A percentile compares a stretch with the other conserved stretches of the same genome.
Conservation (phyloP, 2,888 invertebrate genomes). For the Ectemnius continuus region DNA sequence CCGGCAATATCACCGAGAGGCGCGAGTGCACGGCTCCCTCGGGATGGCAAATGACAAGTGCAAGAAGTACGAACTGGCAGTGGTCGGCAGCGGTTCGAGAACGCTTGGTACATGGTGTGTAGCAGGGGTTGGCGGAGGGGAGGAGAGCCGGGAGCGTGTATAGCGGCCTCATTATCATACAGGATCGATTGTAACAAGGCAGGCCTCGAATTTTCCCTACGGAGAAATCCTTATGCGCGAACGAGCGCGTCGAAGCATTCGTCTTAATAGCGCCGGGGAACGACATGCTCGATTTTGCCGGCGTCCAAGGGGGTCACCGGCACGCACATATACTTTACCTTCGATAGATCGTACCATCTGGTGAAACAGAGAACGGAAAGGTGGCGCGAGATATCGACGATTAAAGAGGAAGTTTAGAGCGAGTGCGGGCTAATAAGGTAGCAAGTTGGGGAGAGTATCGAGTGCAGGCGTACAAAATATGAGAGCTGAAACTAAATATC, state of each 20-base stretch:
- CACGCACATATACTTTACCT: background rate
- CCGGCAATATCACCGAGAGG: background rate
- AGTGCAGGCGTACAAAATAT: background rate
- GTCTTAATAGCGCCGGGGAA: constrained; percentile 19
- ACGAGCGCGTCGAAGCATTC: constrained; percentile 18
- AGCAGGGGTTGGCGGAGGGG: background rate
- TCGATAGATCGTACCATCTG: background rate
- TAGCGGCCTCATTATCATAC: constrained; percentile 19
- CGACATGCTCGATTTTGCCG: constrained; percentile 22
- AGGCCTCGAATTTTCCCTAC: constrained; percentile 5
- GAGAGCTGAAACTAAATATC: too few species aligned
- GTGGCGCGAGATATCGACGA: too few species aligned
- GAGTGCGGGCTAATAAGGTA: background rate
- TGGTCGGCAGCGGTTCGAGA: too few species aligned
- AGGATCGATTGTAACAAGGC: constrained; percentile 12
- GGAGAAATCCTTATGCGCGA: constrained; percentile 29
- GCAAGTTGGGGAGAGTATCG: background rate
- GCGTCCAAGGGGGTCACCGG: constrained; percentile 34
- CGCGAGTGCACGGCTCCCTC: background rate
- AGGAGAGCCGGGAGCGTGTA: background rate
- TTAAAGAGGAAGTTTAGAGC: background rate
- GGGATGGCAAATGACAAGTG: constrained; percentile 2
- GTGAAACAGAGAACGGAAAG: too few species aligned
- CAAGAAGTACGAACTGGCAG: background rate
- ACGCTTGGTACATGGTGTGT: too few species aligned